These are phyloP conservation scores for Montipora capitata DNA, from an alignment of 92 coral and sea anemone genomes.

Conservation along the genomic window DNA sequence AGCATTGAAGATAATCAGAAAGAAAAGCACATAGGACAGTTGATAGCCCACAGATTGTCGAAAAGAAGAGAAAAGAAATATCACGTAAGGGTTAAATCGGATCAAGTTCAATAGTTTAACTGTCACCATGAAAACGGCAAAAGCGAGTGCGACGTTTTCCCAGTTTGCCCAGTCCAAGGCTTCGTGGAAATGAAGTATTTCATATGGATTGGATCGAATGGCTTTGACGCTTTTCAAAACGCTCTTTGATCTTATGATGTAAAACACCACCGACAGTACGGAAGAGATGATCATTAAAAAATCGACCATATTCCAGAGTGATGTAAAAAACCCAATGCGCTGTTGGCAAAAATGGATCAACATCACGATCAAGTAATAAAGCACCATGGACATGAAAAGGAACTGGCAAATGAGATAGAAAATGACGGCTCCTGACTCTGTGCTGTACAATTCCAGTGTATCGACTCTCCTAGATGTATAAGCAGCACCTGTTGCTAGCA, in stretches of 20 bases:
- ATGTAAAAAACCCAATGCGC: slow-evolving; percentile 14
- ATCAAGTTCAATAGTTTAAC: slow-evolving; percentile 55
- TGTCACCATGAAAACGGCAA: slow-evolving; percentile 59
- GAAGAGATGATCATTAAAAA: slow-evolving; percentile 25
- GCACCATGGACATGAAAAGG: slow-evolving; percentile 54
- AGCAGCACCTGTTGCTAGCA: slow-evolving; percentile 47
- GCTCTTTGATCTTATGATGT: slow-evolving; percentile 42
- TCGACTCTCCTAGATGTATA: slow-evolving; percentile 23
- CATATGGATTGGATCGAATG: slow-evolving; percentile 54
- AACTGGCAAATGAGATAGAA: slow-evolving; percentile 59
- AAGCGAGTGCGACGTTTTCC: slow-evolving; percentile 36
- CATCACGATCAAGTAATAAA: slow-evolving; percentile 33
- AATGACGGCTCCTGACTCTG: slow-evolving; percentile 48
- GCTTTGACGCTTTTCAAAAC: slow-evolving; percentile 33
- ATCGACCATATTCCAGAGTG: slow-evolving; percentile 61
- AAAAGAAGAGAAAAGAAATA: slow-evolving; percentile 49
- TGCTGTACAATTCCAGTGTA: slow-evolving; percentile 48
- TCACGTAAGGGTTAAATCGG: slow-evolving; percentile 66
- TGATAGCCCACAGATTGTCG: slow-evolving; percentile 47
- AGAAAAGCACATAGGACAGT: slow-evolving; percentile 18
- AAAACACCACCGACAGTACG: slow-evolving; percentile 29
- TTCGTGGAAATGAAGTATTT: slow-evolving; percentile 41
- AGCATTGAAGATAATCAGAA: slow-evolving; percentile 36
- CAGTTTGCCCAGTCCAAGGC: slow-evolving; percentile 48
- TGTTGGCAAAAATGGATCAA: slow-evolving; percentile 27